Conservation (phyloP, 2,888 invertebrate genomes). For the Caenorhabditis sp. region DNA sequence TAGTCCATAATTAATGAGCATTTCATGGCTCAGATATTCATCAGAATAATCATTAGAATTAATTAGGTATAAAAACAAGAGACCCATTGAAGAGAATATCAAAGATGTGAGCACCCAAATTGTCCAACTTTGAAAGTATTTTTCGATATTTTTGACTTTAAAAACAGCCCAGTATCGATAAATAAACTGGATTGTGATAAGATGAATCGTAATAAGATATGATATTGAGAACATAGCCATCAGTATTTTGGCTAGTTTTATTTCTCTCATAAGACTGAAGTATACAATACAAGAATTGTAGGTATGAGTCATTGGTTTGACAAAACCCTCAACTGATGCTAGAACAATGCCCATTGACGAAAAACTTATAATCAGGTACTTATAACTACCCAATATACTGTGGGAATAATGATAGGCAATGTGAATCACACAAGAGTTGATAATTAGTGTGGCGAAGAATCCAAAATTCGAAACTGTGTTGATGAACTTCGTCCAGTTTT, state of each 20-base stretch:
- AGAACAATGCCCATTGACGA: background rate
- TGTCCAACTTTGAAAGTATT: too few relatives aligned
- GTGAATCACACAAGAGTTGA: background rate
- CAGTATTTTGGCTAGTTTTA: background rate
- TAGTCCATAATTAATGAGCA: too few relatives aligned
- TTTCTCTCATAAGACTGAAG: background rate
- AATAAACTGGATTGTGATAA: background rate
- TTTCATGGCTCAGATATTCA: too few relatives aligned
- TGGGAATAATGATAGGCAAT: background rate
- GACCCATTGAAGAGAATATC: too few relatives aligned
- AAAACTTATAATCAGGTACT: constrained; percentile 19
- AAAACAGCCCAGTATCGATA: too few relatives aligned
- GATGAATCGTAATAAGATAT: background rate
- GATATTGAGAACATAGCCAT: background rate
- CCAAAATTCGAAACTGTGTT: background rate
- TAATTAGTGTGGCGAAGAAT: background rate
- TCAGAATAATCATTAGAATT: too few relatives aligned
- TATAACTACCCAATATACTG: constrained; percentile 20
- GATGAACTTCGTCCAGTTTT: too few relatives aligned
- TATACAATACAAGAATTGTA: background rate
- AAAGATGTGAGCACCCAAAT: too few relatives aligned
- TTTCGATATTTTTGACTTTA: too few relatives aligned
- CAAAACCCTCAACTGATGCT: background rate
- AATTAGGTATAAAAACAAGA: too few relatives aligned
- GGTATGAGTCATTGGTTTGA: background rate